These are phyloP conservation scores for Dasysyrphus albostriatus DNA, from an alignment of 2,888 invertebrate species.

Conservation along the genomic window DNA sequence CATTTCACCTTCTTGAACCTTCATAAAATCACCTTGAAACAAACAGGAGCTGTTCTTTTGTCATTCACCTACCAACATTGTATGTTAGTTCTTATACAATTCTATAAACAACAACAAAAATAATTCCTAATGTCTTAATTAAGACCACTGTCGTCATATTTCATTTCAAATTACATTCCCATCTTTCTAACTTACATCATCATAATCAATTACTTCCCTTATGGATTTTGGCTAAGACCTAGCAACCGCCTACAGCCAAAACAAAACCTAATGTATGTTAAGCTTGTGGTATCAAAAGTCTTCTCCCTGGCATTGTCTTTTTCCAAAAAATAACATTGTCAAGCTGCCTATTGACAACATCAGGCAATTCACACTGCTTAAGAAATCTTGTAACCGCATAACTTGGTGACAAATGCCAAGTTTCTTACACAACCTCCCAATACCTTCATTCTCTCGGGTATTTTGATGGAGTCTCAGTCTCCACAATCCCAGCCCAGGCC, in stretches of 20 bases:
- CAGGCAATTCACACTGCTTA: constrained; percentile 69
- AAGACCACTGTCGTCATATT: constrained; percentile 32
- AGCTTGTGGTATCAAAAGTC: constrained; percentile 55
- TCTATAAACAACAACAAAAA: background rate
- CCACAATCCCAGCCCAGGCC: background rate
- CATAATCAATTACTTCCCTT: constrained; percentile 61
- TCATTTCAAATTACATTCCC: constrained; percentile 28
- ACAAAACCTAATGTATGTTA: constrained; percentile 40
- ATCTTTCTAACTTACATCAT: constrained; percentile 39
- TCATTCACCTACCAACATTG: too few relatives aligned
- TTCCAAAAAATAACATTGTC: constrained; percentile 39
- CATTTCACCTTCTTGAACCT: too few relatives aligned
- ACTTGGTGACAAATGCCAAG: constrained; percentile 75
- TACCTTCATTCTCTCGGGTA: background rate
- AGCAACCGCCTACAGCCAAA: constrained; percentile 32
- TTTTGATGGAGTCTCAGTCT: background rate
- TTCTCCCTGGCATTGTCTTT: constrained; percentile 23
- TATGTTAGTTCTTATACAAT: background rate
- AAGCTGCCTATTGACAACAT: constrained; percentile 56
- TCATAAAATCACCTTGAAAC: too few relatives aligned
- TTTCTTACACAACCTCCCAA: constrained; percentile 40
- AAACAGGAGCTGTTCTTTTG: too few relatives aligned
- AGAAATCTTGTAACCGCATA: constrained; percentile 72
- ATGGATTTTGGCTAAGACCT: constrained; percentile 53
- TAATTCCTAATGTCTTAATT: constrained; percentile 31